phyloP scores from a whole-genome alignment of 1,140 invertebrate genomes.

The Thrips palmi region DNA sequence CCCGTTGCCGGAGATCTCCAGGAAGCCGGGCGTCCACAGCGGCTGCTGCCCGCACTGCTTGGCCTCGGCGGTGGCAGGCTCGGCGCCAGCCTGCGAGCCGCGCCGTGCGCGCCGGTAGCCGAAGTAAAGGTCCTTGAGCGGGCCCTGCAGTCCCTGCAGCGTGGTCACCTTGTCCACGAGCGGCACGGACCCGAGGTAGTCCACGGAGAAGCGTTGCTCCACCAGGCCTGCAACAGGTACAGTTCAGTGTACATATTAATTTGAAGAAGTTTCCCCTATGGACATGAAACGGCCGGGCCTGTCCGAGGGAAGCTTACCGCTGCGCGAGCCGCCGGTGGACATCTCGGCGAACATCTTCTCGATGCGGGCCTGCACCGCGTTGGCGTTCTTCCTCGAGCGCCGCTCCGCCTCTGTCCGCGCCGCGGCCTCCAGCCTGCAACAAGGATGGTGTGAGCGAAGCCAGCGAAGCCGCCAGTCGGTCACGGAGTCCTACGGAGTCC shows the following conservation, averaged over 20 bases:
- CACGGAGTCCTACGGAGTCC: too few species aligned
- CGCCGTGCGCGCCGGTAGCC: slow-evolving; percentile 33
- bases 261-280: background rate
- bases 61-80: background rate
- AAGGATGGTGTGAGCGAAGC: too few species aligned
- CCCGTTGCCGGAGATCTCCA: slow-evolving; percentile 50
- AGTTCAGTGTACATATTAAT: slow-evolving; percentile 11
- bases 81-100: too few species aligned
- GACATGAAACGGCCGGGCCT: too few species aligned
- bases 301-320: too few species aligned
- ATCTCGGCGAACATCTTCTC: too few species aligned
- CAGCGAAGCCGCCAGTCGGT: too few species aligned
- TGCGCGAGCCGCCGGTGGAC: too few species aligned
- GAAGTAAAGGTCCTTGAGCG: slow-evolving; percentile 60
- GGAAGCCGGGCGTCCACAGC: slow-evolving; percentile 24
- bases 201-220: slow-evolving; percentile 45
- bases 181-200: slow-evolving; percentile 63
- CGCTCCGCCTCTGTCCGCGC: too few species aligned
- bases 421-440: too few species aligned
- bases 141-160: slow-evolving; percentile 60
- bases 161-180: slow-evolving; percentile 61
- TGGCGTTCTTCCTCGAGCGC: too few species aligned
- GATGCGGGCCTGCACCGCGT: too few species aligned
- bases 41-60: slow-evolving; percentile 4
- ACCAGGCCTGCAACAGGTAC: slow-evolving; percentile 25